Evolutionary conservation across 1,140 invertebrate genomes (phyloP), one percentile per base, ranked within the genome.

Genomic region (Lepidurus couesii): DNA sequence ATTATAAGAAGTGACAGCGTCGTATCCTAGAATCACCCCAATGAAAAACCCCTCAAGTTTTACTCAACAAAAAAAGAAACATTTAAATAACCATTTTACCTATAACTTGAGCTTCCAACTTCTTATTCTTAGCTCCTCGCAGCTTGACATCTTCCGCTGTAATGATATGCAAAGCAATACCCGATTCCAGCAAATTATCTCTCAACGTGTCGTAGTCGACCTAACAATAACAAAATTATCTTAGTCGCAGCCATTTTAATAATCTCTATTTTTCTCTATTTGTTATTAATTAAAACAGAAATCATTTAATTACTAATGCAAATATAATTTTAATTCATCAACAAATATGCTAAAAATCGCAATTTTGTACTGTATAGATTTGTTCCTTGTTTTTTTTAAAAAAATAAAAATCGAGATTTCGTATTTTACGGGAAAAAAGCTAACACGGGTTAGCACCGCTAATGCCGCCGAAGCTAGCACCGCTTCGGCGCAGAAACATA

Each of bases 91-190:
- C 34, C 26, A 0, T 34, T 34, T 65, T 65, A 65, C 53, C 53
- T 7, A 65, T 65, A 65, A 65, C 53, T 65, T 65, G 53, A 65
- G 53, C 16, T 65, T 65, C 53, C 53, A 65, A 16, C 13, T 65
- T 65, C 53, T 65, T 65, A 21, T 65, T 65, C 53, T 65, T 65
- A 7, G 53, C 53, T n/a, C 53, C 53, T 16, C 53, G 53, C 16
- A 65, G 53, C 13, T 65, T 65, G 21, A 65, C 1, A 16, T 65
- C 53, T 65, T 65, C 53, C 13, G 53, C 53, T 65, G 53, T 16
- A 7, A 65, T 13, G 6, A 65, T 21, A 21, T 65, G 53, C 13
- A 65, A 65, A 65, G 53, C 53, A 16, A 65, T 65, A 65, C 21
- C 53, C 13, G 21, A 65, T 65, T 13, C 53, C 53, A 65, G 21